Percentiles rank a stretch among this genome's conserved stretches.
phyloP scores from a whole-genome alignment of 2,888 invertebrate species.

The Polia nebulosa region DNA sequence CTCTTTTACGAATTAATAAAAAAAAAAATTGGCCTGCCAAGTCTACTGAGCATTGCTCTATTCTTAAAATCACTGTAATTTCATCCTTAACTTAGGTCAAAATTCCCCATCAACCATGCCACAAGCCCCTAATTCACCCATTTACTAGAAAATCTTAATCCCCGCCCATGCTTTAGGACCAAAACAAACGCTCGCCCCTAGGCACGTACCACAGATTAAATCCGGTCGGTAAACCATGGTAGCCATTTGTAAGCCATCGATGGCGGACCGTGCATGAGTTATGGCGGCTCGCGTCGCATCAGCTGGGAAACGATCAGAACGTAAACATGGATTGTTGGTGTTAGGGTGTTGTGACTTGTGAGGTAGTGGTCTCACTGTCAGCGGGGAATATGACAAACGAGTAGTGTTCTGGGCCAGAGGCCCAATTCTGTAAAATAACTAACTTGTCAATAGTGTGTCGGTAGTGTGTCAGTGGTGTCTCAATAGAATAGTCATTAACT shows the following conservation, averaged over 20 bases:
- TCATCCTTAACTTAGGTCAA: not conserved
- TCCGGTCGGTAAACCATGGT: slow-evolving; percentile 53
- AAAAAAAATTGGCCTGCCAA: too few species aligned
- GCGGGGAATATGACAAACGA: slow-evolving; percentile 31
- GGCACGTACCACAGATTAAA: slow-evolving; percentile 60
- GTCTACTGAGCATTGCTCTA: too few species aligned
- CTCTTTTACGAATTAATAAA: too few species aligned
- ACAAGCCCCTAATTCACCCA: not conserved
- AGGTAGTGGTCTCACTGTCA: slow-evolving; percentile 7
- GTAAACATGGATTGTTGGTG: slow-evolving; percentile 57
- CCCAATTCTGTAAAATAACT: too few species aligned
- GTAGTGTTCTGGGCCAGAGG: too few species aligned
- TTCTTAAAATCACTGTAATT: not conserved
- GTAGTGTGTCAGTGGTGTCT: too few species aligned
- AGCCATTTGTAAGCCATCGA: slow-evolving; percentile 58
- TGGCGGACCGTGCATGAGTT: slow-evolving; percentile 43
- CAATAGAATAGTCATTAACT: too few species aligned
- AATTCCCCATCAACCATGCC: not conserved
- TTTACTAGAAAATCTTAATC: slow-evolving; percentile 15
- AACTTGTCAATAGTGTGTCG: too few species aligned
- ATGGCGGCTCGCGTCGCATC: slow-evolving; percentile 55
- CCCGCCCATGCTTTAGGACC: slow-evolving; percentile 17
- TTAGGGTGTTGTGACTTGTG: slow-evolving; percentile 13
- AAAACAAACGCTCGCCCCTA: slow-evolving; percentile 27
- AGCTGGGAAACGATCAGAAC: slow-evolving; percentile 58